Percentiles rank a stretch among this genome's conserved stretches.
Evolutionary conservation across 2,113 vertebrate genomes (phyloP).

Genomic region (Scomber scombrus): DNA sequence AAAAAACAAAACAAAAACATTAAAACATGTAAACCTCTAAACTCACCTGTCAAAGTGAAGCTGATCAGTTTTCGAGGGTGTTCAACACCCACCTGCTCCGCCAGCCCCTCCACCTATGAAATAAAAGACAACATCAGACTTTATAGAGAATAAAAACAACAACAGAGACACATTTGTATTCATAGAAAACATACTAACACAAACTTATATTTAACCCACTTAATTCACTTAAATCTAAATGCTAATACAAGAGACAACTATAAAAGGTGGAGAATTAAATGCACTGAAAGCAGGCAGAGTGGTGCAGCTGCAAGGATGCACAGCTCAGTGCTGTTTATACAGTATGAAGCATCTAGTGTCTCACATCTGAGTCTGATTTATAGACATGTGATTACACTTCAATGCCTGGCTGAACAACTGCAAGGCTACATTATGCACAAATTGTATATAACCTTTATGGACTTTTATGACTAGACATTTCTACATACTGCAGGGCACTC

Average conservation of each 20-base stretch:
- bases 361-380: no score
- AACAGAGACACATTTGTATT: not conserved
- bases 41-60: conserved; percentile 95
- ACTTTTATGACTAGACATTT: not conserved
- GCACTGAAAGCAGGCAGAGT: not conserved
- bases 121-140: conserved; percentile 17
- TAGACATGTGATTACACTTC: no score
- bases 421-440: conserved; percentile 1
- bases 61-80: conserved; percentile 94
- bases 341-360: no score
- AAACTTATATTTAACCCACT: not conserved
- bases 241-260: not conserved
- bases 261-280: not conserved
- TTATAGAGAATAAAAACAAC: not conserved
- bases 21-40: not conserved
- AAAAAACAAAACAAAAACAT: not conserved
- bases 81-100: conserved; percentile 90
- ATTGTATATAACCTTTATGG: not conserved
- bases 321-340: not conserved
- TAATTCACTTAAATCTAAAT: conserved; percentile 2
- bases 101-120: conserved; percentile 89
- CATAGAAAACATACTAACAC: not conserved
- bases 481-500: no score
- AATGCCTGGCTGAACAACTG: not conserved
- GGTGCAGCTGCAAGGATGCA: not conserved